Evolutionary conservation across 53 echinoderm and acorn worm species (phyloP), one percentile per base, ranked within the genome.

Genomic region (Stichopus horrens): DNA sequence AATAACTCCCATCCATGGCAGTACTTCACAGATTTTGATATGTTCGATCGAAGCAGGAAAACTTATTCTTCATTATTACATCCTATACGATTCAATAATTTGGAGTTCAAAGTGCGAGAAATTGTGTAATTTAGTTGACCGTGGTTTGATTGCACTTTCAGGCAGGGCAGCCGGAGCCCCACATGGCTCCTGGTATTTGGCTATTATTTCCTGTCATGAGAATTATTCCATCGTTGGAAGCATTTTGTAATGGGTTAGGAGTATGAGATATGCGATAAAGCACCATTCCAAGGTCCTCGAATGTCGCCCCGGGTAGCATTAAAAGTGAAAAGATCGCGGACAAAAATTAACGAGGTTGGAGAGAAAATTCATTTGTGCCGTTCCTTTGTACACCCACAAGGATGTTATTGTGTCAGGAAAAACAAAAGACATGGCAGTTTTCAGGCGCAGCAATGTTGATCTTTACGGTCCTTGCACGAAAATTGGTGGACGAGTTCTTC

Each of bases 21-120:
- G 71, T 71, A 71, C 71, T 71, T 71, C n/a, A 18, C 5, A 6
- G 20, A 80, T 55, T 5, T n/a, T 57, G 10, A 78, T 55, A 55
- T 80, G 57, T 11, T 55, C 80, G 55, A 57, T 57, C 55, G 80
- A 80, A 55, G 55, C 80, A 80, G 80, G 80, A 80, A 80, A 80
- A 55, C 80, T 57, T 80, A 80, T 80, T 80, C 56, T 80, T 80
- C 80, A 80, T 80, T 57, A 80, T 80, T 57, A 80, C 80, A 80
- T 80, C 80, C 80, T 80, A 80, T 80, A 19, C 57, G 55, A 55
- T 80, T 80, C 20, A 55, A 80, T 55, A 71, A 57, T 80, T 80
- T 55, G 80, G 55, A 80, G 80, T 80, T 80, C 80, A 56, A 80
- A 80, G n/a, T 80, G 80, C 55, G 80, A 57, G 80, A 80, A 80